Conservation (phyloP, 2,888 invertebrate genomes). For the Steinernema hermaphroditum region DNA sequence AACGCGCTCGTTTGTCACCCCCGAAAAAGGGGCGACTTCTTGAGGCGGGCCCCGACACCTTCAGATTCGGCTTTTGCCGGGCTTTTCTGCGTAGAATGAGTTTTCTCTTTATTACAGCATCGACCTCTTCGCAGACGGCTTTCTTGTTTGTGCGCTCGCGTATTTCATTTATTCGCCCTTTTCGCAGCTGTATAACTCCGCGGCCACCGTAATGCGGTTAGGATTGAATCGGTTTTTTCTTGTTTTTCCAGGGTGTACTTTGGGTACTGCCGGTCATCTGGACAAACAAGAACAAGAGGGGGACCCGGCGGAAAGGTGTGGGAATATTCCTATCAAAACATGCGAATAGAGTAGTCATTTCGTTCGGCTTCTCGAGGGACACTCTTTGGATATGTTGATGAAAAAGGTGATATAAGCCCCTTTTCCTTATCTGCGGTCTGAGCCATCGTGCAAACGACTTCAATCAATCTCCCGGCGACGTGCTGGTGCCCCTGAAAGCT, state of each 20-base stretch:
- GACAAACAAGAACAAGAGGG: background rate
- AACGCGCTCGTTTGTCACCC: background rate
- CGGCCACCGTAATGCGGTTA: background rate
- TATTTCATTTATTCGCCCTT: constrained; percentile 4
- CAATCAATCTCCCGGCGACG: too few relatives aligned
- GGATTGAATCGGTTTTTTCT: background rate
- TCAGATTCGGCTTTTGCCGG: background rate
- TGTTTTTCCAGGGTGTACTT: background rate
- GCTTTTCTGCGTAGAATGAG: background rate
- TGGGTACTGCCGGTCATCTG: background rate
- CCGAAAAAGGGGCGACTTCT: background rate
- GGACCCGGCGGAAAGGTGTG: too few relatives aligned
- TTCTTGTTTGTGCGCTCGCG: background rate
- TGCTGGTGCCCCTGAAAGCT: too few relatives aligned
- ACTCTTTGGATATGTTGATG: too few relatives aligned
- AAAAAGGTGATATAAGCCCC: too few relatives aligned
- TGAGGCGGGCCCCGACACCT: background rate
- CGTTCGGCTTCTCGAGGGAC: too few relatives aligned
- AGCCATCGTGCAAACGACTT: too few relatives aligned
- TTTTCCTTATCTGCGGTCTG: too few relatives aligned
- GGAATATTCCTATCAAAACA: too few relatives aligned
- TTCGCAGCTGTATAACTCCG: background rate
- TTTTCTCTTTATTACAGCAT: constrained; percentile 15
- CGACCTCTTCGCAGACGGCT: background rate
- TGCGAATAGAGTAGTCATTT: too few relatives aligned